Evolutionary conservation across 2,888 invertebrate species (phyloP).

Genomic region (Rapana venosa): DNA sequence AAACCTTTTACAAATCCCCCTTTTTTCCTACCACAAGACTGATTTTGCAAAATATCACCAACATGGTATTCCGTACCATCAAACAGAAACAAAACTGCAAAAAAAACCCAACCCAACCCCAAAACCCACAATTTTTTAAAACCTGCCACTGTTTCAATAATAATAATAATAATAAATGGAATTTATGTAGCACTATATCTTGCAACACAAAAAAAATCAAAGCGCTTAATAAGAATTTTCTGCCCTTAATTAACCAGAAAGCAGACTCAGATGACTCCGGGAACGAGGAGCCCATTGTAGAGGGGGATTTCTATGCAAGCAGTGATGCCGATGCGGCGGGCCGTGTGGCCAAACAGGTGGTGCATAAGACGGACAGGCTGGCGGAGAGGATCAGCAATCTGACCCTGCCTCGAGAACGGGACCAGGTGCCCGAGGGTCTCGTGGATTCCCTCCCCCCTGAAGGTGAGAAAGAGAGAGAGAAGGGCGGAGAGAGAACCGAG

Average conservation of each 20-base stretch:
- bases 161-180: background rate
- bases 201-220: no score
- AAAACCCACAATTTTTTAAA: no score
- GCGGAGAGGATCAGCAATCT: constrained; percentile 83
- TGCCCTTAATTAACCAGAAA: constrained; percentile 79
- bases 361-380: constrained; percentile 80
- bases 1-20: no score
- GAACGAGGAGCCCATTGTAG: constrained; percentile 89
- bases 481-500: no score
- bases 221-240: no score
- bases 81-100: no score
- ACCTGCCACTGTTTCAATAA: background rate
- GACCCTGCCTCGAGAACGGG: constrained; percentile 81
- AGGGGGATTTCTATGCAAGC: constrained; percentile 81
- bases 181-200: no score
- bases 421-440: constrained; percentile 82
- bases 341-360: constrained; percentile 51
- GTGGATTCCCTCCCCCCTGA: constrained; percentile 87
- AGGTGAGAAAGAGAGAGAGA: constrained; percentile 79
- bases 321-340: constrained; percentile 55
- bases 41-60: no score
- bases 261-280: constrained; percentile 95
- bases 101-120: no score
- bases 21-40: no score
- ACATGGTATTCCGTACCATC: no score